phyloP scores from a whole-genome alignment of 2,797 vertebrate species.

The Acanthornis magna region DNA sequence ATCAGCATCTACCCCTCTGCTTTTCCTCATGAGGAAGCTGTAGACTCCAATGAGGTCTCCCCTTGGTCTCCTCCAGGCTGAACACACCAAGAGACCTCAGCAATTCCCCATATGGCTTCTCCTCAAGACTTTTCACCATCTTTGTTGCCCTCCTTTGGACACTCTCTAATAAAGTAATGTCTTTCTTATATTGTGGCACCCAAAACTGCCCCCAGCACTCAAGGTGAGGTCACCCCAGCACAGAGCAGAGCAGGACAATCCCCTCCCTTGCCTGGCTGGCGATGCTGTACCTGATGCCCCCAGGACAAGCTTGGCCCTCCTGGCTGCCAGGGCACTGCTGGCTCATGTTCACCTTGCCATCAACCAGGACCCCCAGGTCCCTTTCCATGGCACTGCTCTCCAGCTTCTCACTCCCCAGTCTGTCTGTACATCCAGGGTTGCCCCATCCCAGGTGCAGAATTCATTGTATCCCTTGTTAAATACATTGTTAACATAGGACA shows the following conservation, averaged over 20 bases:
- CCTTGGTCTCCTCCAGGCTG: neutral
- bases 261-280: rapidly evolving
- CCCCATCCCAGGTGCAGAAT: neutral
- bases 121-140: neutral
- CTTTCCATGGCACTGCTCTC: neutral
- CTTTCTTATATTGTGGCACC: rapidly evolving
- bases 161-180: rapidly evolving
- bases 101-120: rapidly evolving
- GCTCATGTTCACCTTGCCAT: rapidly evolving
- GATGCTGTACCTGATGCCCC: neutral
- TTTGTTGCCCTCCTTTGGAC: rapidly evolving
- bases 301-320: neutral
- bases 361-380: neutral
- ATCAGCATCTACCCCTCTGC: neutral
- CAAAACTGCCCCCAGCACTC: neutral
- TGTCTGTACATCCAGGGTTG: rapidly evolving
- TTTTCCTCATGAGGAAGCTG: rapidly evolving
- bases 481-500: too few relatives aligned
- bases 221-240: neutral
- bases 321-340: neutral
- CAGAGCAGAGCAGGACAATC: neutral
- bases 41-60: neutral
- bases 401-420: neutral
- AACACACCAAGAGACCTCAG: neutral
- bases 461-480: rapidly evolving